Conservation (phyloP, 2,113 vertebrate genomes). For the Hemichromis elongatus region DNA sequence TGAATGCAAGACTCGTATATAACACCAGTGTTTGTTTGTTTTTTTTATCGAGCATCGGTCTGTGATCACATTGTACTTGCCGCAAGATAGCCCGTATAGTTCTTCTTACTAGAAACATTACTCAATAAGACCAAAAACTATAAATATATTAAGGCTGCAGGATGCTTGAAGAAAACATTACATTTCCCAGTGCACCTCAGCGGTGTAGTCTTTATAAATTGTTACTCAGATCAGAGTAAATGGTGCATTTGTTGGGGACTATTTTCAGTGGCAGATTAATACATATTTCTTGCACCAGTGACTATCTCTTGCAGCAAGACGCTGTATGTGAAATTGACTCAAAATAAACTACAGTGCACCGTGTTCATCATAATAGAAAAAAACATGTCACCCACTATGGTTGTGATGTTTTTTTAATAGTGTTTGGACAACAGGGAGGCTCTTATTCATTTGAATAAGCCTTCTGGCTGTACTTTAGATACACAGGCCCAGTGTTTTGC, state of each 20-base stretch:
- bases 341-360: background rate
- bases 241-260: background rate
- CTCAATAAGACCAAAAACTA: background rate
- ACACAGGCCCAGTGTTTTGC: background rate
- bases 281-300: background rate
- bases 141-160: background rate
- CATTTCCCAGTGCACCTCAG: background rate
- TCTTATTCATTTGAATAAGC: background rate
- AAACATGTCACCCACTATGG: background rate
- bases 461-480: background rate
- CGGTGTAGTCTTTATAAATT: background rate
- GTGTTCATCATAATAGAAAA: background rate
- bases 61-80: background rate
- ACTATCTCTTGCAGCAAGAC: background rate
- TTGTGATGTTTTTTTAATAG: background rate
- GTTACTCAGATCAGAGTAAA: background rate
- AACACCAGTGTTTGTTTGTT: background rate
- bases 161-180: background rate
- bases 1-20: background rate
- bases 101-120: background rate
- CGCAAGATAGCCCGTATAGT: background rate
- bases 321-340: background rate
- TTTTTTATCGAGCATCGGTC: background rate
- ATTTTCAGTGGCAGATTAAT: background rate
- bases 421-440: background rate